Conservation (phyloP, 2,888 invertebrate genomes). For the Dicyrtomina minuta region DNA sequence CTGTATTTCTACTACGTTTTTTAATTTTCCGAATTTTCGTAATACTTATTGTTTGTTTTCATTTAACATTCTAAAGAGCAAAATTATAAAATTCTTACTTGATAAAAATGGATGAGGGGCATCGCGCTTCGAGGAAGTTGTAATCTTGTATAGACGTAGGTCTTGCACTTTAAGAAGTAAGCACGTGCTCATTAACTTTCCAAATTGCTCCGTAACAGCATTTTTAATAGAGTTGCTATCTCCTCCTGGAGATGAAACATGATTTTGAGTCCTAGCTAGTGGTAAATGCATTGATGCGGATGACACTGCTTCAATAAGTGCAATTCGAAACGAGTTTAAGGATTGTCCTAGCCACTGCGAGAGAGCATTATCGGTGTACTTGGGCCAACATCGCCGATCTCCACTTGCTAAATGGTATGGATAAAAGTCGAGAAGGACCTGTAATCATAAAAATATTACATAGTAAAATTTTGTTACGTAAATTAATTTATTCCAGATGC, state of each 20-base stretch:
- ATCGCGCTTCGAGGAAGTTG: slow-evolving; percentile 67
- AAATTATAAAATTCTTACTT: slow-evolving; percentile 63
- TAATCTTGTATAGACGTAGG: slow-evolving; percentile 82
- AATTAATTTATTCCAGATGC: no score
- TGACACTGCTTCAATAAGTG: slow-evolving; percentile 66
- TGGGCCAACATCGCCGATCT: slow-evolving; percentile 86
- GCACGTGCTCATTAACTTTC: slow-evolving; percentile 89
- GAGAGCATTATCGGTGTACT: slow-evolving; percentile 77
- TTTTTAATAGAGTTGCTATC: slow-evolving; percentile 33
- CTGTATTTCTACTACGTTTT: no score
- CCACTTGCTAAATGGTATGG: slow-evolving; percentile 92
- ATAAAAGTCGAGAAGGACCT: slow-evolving; percentile 79
- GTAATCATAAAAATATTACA: slow-evolving; percentile 62
- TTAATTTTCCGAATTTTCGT: no score
- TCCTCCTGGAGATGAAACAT: slow-evolving; percentile 6
- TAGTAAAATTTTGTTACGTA: no score
- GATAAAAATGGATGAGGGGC: slow-evolving; percentile 77
- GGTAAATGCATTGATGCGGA: slow-evolving; percentile 41
- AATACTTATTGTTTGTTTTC: no score
- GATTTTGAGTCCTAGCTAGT: slow-evolving; percentile 35
- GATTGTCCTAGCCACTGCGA: slow-evolving; percentile 86
- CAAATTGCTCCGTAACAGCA: slow-evolving; percentile 62
- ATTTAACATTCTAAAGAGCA: no score
- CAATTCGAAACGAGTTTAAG: slow-evolving; percentile 75
- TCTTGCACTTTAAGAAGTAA: slow-evolving; percentile 86